Conservation (phyloP, 1,140 invertebrate species). For the Proales similis region DNA sequence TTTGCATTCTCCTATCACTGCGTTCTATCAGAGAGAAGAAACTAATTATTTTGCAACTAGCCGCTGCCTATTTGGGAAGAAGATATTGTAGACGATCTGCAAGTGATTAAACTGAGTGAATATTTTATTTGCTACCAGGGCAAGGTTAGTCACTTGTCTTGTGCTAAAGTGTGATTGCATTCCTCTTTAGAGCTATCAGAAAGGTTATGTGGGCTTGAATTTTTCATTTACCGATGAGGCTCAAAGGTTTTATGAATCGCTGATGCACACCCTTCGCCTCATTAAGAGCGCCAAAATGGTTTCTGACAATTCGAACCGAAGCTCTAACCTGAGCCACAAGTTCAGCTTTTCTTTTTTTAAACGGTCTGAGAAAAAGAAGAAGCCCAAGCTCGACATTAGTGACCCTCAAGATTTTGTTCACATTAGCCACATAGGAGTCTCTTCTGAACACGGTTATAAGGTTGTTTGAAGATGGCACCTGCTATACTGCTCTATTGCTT, state of each 20-base stretch:
- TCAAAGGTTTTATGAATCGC: conserved; percentile 2
- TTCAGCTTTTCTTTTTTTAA: conserved; percentile 1
- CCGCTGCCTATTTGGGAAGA: conserved; percentile 21
- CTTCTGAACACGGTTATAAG: conserved; percentile 16
- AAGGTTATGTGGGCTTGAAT: conserved; percentile 29
- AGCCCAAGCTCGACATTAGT: conserved; percentile 9
- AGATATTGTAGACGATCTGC: conserved; percentile 7
- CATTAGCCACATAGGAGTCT: conserved; percentile 21
- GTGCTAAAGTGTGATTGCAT: neutral
- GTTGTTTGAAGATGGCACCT: neutral
- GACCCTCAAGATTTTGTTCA: conserved; percentile 31
- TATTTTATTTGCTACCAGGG: conserved; percentile 13
- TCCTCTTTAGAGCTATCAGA: neutral
- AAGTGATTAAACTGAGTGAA: conserved; percentile 4
- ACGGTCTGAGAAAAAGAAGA: conserved; percentile 20
- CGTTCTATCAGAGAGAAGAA: neutral
- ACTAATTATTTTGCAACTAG: neutral
- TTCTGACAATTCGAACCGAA: neutral
- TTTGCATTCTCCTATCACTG: too few relatives aligned
- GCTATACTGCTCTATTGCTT: neutral
- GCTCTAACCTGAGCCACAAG: conserved; percentile 18
- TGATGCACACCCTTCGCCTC: neutral
- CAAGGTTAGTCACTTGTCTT: neutral
- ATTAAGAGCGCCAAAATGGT: neutral
- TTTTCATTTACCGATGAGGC: conserved; percentile 28